Conservation (phyloP, 2,888 invertebrate genomes). For the Andrena minutula region DNA sequence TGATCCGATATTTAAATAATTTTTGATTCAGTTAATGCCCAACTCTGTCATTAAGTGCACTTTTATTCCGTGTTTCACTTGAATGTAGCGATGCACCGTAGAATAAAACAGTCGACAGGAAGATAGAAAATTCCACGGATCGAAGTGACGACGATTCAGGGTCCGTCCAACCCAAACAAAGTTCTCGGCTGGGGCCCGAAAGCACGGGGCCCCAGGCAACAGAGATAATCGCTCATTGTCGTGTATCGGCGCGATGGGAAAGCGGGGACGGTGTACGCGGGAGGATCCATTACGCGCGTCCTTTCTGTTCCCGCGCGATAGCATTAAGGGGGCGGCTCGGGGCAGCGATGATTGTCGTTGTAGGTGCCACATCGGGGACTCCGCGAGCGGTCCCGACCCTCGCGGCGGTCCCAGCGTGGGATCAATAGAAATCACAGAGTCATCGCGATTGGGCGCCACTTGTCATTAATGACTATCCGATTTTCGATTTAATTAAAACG, state of each 20-base stretch:
- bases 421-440: constrained; percentile 83
- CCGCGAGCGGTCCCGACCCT: constrained; percentile 65
- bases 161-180: constrained; percentile 8
- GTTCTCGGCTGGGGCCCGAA: neutral
- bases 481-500: constrained; percentile 84
- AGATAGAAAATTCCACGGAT: neutral
- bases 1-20: too few relatives aligned
- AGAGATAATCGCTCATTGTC: constrained; percentile 70
- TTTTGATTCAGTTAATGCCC: too few relatives aligned
- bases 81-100: too few relatives aligned
- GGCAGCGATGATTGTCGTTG: constrained; percentile 64
- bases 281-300: constrained; percentile 69
- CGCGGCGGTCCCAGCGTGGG: constrained; percentile 73
- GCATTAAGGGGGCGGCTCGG: constrained; percentile 75
- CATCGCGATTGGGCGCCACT: constrained; percentile 85
- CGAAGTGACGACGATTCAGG: neutral
- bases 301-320: constrained; percentile 70
- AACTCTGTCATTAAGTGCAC: too few relatives aligned
- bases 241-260: constrained; percentile 59
- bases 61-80: too few relatives aligned
- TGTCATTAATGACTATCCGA: constrained; percentile 84
- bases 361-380: constrained; percentile 67
- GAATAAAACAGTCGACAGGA: too few relatives aligned
- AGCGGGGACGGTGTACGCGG: constrained; percentile 52
- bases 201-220: constrained; percentile 17